Evolutionary conservation across 2,888 invertebrate genomes (phyloP).

Genomic region (Caenorhabditis doughertyi): DNA sequence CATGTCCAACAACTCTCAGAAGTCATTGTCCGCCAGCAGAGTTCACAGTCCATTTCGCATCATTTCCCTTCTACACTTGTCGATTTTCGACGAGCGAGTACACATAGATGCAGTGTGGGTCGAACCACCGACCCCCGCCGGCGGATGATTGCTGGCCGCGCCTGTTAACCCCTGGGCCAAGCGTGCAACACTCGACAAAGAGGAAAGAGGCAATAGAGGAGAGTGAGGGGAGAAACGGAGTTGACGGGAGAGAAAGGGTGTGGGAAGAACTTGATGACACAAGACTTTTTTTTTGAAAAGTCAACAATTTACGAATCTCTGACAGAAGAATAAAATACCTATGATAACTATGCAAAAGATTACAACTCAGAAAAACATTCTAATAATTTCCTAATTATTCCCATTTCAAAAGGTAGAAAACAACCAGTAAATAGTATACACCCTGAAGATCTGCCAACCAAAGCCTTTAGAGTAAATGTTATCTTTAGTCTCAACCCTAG

Average conservation of each 20-base stretch:
- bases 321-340: no score
- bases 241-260: not conserved
- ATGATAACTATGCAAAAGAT: no score
- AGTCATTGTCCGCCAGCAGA: conserved; percentile 21
- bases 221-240: not conserved
- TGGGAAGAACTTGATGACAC: not conserved
- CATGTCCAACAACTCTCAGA: conserved; percentile 16
- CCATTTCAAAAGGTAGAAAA: no score
- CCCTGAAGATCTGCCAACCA: no score
- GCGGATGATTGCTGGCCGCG: not conserved
- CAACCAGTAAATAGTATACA: no score
- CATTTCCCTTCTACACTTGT: conserved; percentile 66
- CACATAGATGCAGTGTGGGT: conserved; percentile 60
- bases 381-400: no score
- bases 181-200: conserved; percentile 14
- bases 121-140: conserved; percentile 31
- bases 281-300: no score
- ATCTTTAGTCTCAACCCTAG: no score
- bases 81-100: conserved; percentile 62
- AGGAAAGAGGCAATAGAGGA: conserved; percentile 1
- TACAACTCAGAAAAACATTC: no score
- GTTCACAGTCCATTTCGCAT: conserved; percentile 59
- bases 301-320: no score
- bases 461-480: no score
- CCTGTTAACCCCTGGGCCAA: conserved; percentile 35